Evolutionary conservation across 1,140 invertebrate genomes (phyloP).

Genomic region (Diuraphis noxia): DNA sequence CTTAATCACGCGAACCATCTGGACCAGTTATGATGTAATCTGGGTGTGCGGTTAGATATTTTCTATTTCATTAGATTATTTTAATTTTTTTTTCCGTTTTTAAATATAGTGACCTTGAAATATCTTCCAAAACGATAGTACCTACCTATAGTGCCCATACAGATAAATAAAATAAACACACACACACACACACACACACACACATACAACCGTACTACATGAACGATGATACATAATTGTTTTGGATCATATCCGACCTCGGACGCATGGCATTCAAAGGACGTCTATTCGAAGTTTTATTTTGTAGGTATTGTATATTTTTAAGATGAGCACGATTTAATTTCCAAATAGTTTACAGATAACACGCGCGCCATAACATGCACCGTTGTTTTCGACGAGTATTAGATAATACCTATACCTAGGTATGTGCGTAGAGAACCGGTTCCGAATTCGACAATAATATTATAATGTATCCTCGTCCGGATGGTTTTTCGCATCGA

Average conservation of each 20-base stretch:
- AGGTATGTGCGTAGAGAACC: neutral
- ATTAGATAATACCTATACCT: neutral
- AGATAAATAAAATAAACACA: constrained; percentile 26
- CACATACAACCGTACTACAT: too few species aligned
- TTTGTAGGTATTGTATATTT: neutral
- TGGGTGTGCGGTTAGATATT: neutral
- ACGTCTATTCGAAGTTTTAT: constrained; percentile 4
- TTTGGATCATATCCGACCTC: constrained; percentile 20
- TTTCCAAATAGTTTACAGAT: neutral
- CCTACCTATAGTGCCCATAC: neutral
- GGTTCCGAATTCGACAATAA: neutral
- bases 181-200: neutral
- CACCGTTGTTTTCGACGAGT: neutral
- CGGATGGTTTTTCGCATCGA: neutral
- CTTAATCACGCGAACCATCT: constrained; percentile 11
- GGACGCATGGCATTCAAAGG: constrained; percentile 35
- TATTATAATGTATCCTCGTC: neutral
- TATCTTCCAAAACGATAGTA: constrained; percentile 5
- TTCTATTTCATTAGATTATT: constrained; percentile 47
- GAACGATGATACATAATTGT: neutral
- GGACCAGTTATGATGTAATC: constrained; percentile 49
- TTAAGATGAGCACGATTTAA: constrained; percentile 43
- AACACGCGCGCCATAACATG: neutral
- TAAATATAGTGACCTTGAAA: constrained; percentile 37
- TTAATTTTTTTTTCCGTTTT: constrained; percentile 26